phyloP scores from a whole-genome alignment of 2,797 vertebrate species.

The Hippocampus kuda region DNA sequence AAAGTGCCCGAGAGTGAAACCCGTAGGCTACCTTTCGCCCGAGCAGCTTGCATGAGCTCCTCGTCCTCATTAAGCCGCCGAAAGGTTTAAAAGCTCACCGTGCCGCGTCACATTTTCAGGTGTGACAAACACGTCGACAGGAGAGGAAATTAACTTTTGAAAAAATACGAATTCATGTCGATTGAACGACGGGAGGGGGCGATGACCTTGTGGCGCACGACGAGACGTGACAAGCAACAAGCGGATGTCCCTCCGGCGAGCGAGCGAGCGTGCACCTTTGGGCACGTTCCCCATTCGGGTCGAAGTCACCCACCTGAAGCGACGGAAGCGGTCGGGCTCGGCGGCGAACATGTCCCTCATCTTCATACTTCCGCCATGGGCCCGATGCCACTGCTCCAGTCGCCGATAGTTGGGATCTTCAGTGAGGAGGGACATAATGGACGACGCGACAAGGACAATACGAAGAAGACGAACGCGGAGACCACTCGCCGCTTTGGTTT shows the following conservation, averaged over 20 bases:
- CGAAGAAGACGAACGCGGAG: not conserved
- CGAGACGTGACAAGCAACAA: too few species aligned
- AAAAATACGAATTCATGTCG: too few species aligned
- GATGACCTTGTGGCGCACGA: constrained; percentile 4
- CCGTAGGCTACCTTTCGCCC: not conserved
- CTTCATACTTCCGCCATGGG: constrained; percentile 58
- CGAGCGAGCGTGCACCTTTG: too few species aligned
- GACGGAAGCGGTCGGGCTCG: constrained; percentile 71
- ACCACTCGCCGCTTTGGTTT: not conserved
- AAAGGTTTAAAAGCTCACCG: not conserved
- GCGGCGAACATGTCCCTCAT: constrained; percentile 74
- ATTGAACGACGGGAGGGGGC: not conserved
- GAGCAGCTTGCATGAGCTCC: not conserved
- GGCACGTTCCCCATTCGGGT: not conserved
- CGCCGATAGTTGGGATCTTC: constrained; percentile 68
- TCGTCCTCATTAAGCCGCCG: not conserved
- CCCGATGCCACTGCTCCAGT: constrained; percentile 70
- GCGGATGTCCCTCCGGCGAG: too few species aligned
- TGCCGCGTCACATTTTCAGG: not conserved
- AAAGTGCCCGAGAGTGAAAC: not conserved
- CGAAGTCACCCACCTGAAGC: constrained; percentile 65
- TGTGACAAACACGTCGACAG: not conserved
- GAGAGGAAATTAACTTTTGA: not conserved
- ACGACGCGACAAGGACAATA: not conserved
- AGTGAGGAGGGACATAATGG: constrained; percentile 71